Evolutionary conservation across 2,888 invertebrate species (phyloP), one percentile per base, ranked within the genome.

Genomic region (Subacronicta megacephala): DNA sequence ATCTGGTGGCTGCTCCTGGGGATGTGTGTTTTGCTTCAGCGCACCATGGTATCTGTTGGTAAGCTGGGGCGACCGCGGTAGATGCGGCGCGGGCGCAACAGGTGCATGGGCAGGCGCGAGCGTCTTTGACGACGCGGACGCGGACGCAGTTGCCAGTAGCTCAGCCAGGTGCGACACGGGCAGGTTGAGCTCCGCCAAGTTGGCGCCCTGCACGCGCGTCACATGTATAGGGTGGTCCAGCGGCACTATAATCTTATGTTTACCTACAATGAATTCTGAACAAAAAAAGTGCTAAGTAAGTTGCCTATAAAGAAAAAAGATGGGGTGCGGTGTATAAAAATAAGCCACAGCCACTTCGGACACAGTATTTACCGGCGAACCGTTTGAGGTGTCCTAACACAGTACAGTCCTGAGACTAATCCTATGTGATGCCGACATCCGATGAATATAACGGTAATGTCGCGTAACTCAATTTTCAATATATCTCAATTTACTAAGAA

Each of bases 231-330:
- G 50, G 4, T 20, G 41, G 10, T 31, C 7, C n/a, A 46, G 13
- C 33, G 54, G 60, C 33, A 60, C 20, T 17, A 17, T 37, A 2
- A 60, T 33, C 23, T 38, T 51, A 9, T 31, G 35, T 13, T 18
- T 42, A 6, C 60, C 54, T 18, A 50, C 10, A 7, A 15, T 55
- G 20, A 60, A 42, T 42, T 60, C 60, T 60, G 50, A 26, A 26
- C 26, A 26, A 10, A 26, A 26, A 10, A n/a, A n/a, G n/a, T n/a
- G n/a, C n/a, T n/a, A n/a, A n/a, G n/a, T n/a, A n/a, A n/a, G n/a
- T n/a, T n/a, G n/a, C n/a, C n/a, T n/a, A n/a, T n/a, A n/a, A n/a
- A n/a, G n/a, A n/a, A n/a, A n/a, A n/a, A n/a, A n/a, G n/a, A n/a
- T n/a, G n/a, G n/a, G n/a, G n/a, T n/a, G n/a, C n/a, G n/a, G n/a